Evolutionary conservation across 2,888 invertebrate species (phyloP).

Genomic region (Sipunculus nudus): DNA sequence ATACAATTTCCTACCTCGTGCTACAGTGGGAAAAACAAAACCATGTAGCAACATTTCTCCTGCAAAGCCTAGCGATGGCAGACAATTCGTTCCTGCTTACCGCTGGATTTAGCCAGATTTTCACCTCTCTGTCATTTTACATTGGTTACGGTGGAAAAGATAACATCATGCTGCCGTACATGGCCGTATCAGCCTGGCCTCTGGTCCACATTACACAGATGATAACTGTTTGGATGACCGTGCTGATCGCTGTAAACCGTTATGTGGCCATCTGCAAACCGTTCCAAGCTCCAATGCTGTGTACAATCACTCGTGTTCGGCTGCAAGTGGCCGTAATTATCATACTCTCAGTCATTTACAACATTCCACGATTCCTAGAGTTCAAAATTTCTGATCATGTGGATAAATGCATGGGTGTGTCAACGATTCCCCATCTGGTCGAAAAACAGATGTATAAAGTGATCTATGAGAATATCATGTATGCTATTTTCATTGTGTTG

Average conservation of each 20-base stretch:
- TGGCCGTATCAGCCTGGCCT: conserved; percentile 38
- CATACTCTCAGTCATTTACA: conserved; percentile 32
- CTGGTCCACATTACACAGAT: conserved; percentile 42
- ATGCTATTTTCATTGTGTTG: conserved; percentile 39
- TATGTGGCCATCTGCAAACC: conserved; percentile 44
- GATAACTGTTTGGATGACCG: conserved; percentile 43
- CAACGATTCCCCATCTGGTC: no score
- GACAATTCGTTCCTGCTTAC: conserved; percentile 40
- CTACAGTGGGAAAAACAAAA: conserved; percentile 34
- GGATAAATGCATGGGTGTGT: conserved; percentile 11
- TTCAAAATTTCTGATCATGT: conserved; percentile 2
- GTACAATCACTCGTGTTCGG: conserved; percentile 27
- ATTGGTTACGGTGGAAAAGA: no score
- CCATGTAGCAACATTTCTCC: conserved; percentile 37
- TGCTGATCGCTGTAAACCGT: conserved; percentile 42
- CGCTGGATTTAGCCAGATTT: conserved; percentile 30
- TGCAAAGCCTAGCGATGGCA: conserved; percentile 34
- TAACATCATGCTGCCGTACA: no score
- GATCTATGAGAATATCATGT: conserved; percentile 38
- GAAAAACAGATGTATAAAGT: conserved; percentile 27
- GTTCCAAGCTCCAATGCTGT: conserved; percentile 35
- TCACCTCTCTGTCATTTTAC: conserved; percentile 26
- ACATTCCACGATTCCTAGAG: conserved; percentile 39
- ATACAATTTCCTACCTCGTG: conserved; percentile 39
- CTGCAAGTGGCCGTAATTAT: conserved; percentile 31